Conservation (phyloP, 2,797 vertebrate genomes). For the Crocodylus rhombifer region DNA sequence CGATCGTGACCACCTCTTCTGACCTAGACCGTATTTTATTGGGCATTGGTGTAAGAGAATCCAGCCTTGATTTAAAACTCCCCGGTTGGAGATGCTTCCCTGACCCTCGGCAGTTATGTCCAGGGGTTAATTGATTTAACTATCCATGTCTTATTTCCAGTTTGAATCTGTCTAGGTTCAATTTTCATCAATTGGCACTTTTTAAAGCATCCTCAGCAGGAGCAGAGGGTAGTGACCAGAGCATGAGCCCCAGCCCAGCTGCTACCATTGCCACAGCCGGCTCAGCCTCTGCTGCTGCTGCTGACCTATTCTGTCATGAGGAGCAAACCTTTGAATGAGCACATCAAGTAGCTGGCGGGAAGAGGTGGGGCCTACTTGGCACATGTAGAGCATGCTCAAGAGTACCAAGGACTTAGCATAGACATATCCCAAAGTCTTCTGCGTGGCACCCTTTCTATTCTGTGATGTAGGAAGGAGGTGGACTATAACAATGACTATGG, state of each 20-base stretch:
- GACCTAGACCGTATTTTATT: neutral
- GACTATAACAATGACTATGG: neutral
- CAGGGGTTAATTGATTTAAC: neutral
- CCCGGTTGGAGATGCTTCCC: neutral
- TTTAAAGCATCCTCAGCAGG: neutral
- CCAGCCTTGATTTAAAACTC: neutral
- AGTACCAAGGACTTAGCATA: too few relatives aligned
- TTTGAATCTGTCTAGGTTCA: neutral
- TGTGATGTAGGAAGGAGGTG: neutral
- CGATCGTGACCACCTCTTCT: accelerated
- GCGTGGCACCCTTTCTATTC: neutral
- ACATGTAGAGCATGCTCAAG: too few relatives aligned
- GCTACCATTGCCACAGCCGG: too few relatives aligned
- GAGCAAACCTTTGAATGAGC: neutral
- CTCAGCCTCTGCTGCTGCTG: neutral
- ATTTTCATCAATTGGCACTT: neutral
- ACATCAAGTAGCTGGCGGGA: too few relatives aligned
- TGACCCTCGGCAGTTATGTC: neutral
- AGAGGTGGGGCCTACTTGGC: too few relatives aligned
- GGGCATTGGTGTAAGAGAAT: neutral
- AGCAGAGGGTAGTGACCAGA: neutral
- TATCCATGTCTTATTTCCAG: neutral
- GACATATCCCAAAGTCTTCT: neutral
- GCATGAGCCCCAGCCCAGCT: too few relatives aligned
- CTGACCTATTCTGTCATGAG: neutral